Conservation (phyloP, 1,140 invertebrate species). For the Doryteuthis pealeii region DNA sequence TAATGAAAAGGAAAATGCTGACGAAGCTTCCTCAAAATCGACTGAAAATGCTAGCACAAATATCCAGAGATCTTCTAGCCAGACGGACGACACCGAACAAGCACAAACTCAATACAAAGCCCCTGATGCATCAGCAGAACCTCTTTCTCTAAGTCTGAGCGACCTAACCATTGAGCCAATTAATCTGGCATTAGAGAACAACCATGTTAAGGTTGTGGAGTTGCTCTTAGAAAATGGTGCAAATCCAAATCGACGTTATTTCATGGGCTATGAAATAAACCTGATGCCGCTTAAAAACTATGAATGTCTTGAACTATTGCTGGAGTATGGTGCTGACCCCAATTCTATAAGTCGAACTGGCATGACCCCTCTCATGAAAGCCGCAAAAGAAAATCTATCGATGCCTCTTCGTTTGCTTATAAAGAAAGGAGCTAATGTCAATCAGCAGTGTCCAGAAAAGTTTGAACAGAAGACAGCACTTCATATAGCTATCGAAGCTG, state of each 20-base stretch:
- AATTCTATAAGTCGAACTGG: constrained; percentile 76
- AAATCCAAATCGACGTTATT: constrained; percentile 67
- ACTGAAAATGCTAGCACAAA: not conserved
- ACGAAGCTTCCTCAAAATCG: not conserved
- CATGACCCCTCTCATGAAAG: constrained; percentile 79
- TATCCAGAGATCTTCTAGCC: not conserved
- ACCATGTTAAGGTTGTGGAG: constrained; percentile 74
- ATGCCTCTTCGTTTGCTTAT: constrained; percentile 74
- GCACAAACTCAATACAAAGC: too few relatives aligned
- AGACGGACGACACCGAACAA: not conserved
- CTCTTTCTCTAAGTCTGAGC: constrained; percentile 55
- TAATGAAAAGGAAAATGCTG: not conserved
- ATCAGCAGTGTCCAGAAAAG: constrained; percentile 42
- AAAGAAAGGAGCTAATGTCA: constrained; percentile 80
- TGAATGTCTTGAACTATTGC: constrained; percentile 77
- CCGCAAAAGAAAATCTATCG: constrained; percentile 46
- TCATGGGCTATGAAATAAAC: constrained; percentile 88
- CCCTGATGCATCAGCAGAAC: not conserved
- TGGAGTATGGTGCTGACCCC: constrained; percentile 82
- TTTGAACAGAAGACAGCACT: constrained; percentile 69
- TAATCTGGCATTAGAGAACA: constrained; percentile 75
- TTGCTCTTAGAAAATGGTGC: constrained; percentile 72
- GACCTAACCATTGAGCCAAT: constrained; percentile 53
- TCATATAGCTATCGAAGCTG: constrained; percentile 81
- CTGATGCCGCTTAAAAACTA: constrained; percentile 73